Evolutionary conservation across 2,113 vertebrate species (phyloP), one percentile per base, ranked within the genome.

Genomic region (Chloroceryle aenea): DNA sequence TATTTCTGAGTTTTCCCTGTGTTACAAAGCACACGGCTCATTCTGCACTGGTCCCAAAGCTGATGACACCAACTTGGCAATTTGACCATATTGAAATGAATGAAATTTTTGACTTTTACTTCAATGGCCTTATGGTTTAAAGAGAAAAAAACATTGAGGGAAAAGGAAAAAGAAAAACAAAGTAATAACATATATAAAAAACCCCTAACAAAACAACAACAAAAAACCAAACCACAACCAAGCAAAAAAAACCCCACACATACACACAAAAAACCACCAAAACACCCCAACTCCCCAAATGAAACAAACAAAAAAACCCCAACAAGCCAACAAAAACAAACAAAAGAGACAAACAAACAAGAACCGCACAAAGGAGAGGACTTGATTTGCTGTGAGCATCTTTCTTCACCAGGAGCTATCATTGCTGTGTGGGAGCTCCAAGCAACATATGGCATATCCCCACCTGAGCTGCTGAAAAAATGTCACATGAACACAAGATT

Each of bases 371-470:
- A 76, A 62, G 5, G 5, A 78, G 27, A 72, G 14, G 12, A 50
- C 40, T 38, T 14, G 14, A 25, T 76, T 6, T 73, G 9, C 14
- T 2, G 1, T 30, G n/a, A 19, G 6, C 4, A 10, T 61, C 25
- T 64, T 56, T 66, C 14, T 20, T 77, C 47, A 14, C 12, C 2
- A 1, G 23, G 17, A 79, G 2, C 12, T 6, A 21, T 19, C 18
- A 25, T 2, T 66, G 32, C 0, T 0, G 12, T 7, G 4, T 11
- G 50, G 21, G 7, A 25, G 21, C 22, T 40, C 20, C 17, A 72
- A 50, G 29, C 1, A 66, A 50, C 13, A 19, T 29, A 32, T 0
- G 2, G 2, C 20, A 40, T 42, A 40, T 36, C 36, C 15, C 4
- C 40, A 87, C 32, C 47, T 45, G 50, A 79, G 27, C 4, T 58